Base-by-base conservation (phyloP, 1,140 invertebrate species). In the Drosophila lacertosa region DNA sequence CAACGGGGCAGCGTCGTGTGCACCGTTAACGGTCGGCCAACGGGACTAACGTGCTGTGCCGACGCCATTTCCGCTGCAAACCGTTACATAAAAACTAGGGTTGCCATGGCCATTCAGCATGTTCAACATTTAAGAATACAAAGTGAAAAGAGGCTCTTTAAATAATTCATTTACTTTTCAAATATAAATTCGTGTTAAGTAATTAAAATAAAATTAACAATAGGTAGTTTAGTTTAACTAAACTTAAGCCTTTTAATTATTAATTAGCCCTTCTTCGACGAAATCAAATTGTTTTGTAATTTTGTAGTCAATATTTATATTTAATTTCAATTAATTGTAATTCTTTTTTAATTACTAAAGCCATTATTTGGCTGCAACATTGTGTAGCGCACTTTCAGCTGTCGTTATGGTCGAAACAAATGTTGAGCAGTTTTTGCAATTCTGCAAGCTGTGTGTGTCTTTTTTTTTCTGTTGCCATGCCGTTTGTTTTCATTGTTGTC, bases 401-500 rank as follows among this genome's bases (percentile, higher is more conserved):
- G 67, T 55, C 48, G 35, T 22, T 29, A 55, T 40, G 54, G 48
- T 42, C 40, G 47, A 24, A 39, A 26, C 39, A 13, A 50, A 63
- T 20, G 55, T 51, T 50, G 39, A 35, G 35, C 7, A 51, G 63
- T 62, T 71, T 71, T 58, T 64, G 72, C 62, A 65, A 83, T 68
- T 79, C 71, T 67, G 75, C 80, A 64, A 50, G 57, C 76, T 80
- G 42, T 67, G 9, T 45, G 7, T 51, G 1, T 50, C 1, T 55
- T 29, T 2, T 29, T 29, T 29, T 62, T 58, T 72, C 67, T 62
- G 53, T 59, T 70, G 68, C 64, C 63, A 81, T 74, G 77, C 73
- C 82, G 65, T 84, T 84, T 84, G 77, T 74, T 86, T 84, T 84
- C 82, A 84, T 84, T 84, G 81, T 81, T 84, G 64, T 55, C 82